These are phyloP conservation scores for Apocrypta bakeri DNA, from an alignment of 1,140 invertebrate species.

Conservation along the genomic window DNA sequence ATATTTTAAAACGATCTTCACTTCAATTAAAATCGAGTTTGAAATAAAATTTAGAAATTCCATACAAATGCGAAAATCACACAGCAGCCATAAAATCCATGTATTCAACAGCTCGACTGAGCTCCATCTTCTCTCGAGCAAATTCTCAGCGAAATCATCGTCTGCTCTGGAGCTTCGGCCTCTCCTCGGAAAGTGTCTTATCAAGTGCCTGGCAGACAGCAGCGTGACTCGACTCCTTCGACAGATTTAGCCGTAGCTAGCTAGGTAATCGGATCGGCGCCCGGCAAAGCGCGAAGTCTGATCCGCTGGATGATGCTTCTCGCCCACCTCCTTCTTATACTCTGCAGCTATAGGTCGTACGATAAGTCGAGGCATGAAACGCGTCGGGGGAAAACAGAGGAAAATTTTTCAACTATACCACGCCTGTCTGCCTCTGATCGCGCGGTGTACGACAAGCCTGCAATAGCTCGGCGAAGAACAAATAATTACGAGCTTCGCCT, in stretches of 20 bases:
- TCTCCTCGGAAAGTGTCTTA: conserved; percentile 35
- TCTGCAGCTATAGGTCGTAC: neutral
- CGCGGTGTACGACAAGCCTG: too few species aligned
- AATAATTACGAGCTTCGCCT: too few species aligned
- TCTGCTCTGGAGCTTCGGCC: neutral
- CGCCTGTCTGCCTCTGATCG: too few species aligned
- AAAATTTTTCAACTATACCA: neutral
- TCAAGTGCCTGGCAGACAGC: conserved; percentile 43
- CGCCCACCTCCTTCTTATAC: neutral
- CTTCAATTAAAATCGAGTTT: too few species aligned
- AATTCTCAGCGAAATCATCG: conserved; percentile 16
- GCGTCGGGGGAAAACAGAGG: conserved; percentile 9
- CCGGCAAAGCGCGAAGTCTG: conserved; percentile 44
- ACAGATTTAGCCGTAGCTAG: conserved; percentile 38
- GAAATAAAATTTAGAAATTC: too few species aligned
- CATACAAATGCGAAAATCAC: too few species aligned
- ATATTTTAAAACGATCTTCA: too few species aligned
- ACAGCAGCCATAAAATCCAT: too few species aligned
- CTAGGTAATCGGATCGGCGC: conserved; percentile 41
- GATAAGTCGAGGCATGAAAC: conserved; percentile 18
- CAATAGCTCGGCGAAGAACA: too few species aligned
- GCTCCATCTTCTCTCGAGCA: neutral
- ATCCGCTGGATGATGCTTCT: conserved; percentile 28
- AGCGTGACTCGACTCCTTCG: conserved; percentile 38
- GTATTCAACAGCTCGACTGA: too few species aligned